Conservation (phyloP, 2,797 vertebrate genomes). For the Leptatherina wallacei region DNA sequence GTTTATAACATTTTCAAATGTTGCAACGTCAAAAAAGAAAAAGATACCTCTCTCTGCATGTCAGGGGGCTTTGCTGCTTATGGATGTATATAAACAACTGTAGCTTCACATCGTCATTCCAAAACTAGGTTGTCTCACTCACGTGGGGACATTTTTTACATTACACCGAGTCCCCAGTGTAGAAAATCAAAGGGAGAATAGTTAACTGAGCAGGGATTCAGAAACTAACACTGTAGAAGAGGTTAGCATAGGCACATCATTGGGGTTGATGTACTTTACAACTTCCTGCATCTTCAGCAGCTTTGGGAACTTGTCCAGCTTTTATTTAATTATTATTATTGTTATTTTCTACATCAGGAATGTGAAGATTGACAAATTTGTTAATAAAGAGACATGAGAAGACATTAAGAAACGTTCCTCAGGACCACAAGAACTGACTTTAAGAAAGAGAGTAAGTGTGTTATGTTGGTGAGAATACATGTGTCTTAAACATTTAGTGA, state of each 20-base stretch:
- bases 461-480: constrained; percentile 75
- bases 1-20: constrained; percentile 80
- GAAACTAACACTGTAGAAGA: constrained; percentile 72
- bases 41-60: constrained; percentile 84
- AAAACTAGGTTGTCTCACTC: constrained; percentile 68
- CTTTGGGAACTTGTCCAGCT: constrained; percentile 58
- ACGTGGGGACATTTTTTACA: constrained; percentile 58
- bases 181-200: constrained; percentile 59
- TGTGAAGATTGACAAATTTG: constrained; percentile 73
- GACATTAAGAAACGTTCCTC: constrained; percentile 74
- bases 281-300: constrained; percentile 71
- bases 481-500: constrained; percentile 83
- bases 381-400: constrained; percentile 57
- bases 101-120: constrained; percentile 79
- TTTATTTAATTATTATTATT: constrained; percentile 48
- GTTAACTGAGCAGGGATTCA: constrained; percentile 71
- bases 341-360: constrained; percentile 67
- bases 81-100: constrained; percentile 77
- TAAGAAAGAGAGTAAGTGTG: constrained; percentile 71
- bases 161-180: constrained; percentile 59
- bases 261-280: constrained; percentile 61
- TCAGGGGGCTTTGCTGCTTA: constrained; percentile 82
- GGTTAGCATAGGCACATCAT: constrained; percentile 75
- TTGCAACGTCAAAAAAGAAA: constrained; percentile 74
- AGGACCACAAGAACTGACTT: constrained; percentile 77